These are phyloP conservation scores for Cyanoramphus novaezelandiae DNA, from an alignment of 2,113 vertebrate genomes.

Conservation along the genomic window DNA sequence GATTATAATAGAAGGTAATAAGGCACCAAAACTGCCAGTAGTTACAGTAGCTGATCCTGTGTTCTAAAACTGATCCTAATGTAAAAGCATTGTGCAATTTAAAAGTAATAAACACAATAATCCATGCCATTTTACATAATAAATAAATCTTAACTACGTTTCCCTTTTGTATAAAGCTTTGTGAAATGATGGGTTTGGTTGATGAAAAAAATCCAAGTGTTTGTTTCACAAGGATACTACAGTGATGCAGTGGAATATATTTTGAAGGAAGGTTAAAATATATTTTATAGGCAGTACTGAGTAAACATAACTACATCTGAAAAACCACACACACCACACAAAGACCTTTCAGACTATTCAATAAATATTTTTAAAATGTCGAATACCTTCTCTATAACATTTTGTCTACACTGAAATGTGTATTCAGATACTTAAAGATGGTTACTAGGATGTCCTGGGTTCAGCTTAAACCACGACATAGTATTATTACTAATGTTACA, in stretches of 20 bases:
- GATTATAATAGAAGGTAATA: constrained; percentile 68
- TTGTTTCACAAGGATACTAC: constrained; percentile 36
- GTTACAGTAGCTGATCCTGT: constrained; percentile 59
- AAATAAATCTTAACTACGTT: constrained; percentile 58
- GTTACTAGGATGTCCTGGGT: background rate
- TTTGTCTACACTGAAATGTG: background rate
- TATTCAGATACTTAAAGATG: background rate
- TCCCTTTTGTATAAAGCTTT: constrained; percentile 26
- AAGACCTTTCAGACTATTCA: background rate
- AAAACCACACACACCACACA: background rate
- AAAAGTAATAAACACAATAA: constrained; percentile 63
- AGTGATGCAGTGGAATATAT: constrained; percentile 7
- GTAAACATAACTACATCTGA: constrained; percentile 16
- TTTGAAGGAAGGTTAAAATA: constrained; percentile 22
- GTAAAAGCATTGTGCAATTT: constrained; percentile 63
- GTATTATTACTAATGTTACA: background rate
- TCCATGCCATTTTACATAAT: constrained; percentile 61
- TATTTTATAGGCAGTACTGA: background rate
- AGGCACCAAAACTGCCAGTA: constrained; percentile 64
- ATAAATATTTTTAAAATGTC: background rate
- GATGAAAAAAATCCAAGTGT: constrained; percentile 45
- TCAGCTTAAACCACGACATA: too few species aligned
- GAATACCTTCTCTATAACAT: background rate
- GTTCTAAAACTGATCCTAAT: constrained; percentile 68
- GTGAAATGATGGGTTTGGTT: background rate